These are phyloP conservation scores for Poeciliopsis presidionis DNA, from an alignment of 2,797 vertebrate species.

Conservation along the genomic window DNA sequence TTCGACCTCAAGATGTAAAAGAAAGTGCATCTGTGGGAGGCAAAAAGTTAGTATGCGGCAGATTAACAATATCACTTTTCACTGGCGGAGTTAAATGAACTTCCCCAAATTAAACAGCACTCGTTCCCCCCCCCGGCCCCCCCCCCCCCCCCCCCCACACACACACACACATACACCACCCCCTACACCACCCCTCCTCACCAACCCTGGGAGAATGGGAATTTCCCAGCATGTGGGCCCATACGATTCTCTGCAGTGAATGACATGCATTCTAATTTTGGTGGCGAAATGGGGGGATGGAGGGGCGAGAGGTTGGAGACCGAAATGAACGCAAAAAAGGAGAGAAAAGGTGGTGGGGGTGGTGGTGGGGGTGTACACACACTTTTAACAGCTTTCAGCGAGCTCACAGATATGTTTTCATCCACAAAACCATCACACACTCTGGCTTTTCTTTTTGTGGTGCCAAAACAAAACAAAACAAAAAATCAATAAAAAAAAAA, in stretches of 20 bases:
- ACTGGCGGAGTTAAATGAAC: conserved; percentile 57
- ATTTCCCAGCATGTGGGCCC: conserved; percentile 79
- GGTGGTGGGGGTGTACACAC: background rate
- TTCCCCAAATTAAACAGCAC: conserved; percentile 68
- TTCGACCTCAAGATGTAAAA: background rate
- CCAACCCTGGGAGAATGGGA: conserved; percentile 73
- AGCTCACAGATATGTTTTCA: conserved; percentile 25
- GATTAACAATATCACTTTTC: conserved; percentile 42
- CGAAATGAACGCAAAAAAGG: conserved; percentile 5
- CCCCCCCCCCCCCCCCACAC: conserved; percentile 4
- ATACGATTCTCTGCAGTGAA: conserved; percentile 75
- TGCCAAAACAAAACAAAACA: background rate
- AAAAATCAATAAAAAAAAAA: no score
- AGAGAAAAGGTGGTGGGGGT: background rate
- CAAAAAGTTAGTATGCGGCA: conserved; percentile 28
- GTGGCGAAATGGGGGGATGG: conserved; percentile 67
- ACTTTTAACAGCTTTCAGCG: conserved; percentile 29
- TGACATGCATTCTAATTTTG: conserved; percentile 80
- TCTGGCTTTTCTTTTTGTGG: background rate
- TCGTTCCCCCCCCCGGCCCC: conserved; percentile 44
- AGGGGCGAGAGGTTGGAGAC: conserved; percentile 67
- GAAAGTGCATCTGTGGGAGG: conserved; percentile 11
- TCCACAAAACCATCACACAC: conserved; percentile 12
- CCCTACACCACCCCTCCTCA: conserved; percentile 49
- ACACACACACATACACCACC: no score